A percentile compares a stretch with the other conserved stretches of the same genome.
phyloP scores from a whole-genome alignment of 1,140 invertebrate genomes.

The Hestina assimilis region DNA sequence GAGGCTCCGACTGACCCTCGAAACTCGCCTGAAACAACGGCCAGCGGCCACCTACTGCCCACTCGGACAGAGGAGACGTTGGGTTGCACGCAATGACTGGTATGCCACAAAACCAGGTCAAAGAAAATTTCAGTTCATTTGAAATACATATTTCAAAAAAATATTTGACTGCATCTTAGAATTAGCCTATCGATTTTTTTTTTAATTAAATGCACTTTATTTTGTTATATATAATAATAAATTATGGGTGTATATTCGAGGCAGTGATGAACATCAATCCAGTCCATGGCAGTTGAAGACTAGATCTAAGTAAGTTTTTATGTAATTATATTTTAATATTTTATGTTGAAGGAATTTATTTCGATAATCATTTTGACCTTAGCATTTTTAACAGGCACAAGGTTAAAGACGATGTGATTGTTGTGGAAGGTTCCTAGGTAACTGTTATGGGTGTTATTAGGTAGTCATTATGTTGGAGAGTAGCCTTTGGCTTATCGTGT shows the following conservation, averaged over 20 bases:
- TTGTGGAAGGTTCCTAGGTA: slow-evolving; percentile 28
- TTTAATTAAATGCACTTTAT: too few species aligned
- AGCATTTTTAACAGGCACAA: slow-evolving; percentile 21
- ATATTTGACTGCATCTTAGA: too few species aligned
- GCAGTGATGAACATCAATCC: too few species aligned
- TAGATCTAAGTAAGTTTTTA: neutral
- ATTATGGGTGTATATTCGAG: too few species aligned
- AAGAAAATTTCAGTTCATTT: neutral
- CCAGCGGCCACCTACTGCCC: slow-evolving; percentile 50
- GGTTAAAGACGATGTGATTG: slow-evolving; percentile 21
- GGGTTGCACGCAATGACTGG: slow-evolving; percentile 51
- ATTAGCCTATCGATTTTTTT: too few species aligned
- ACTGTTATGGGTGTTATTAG: slow-evolving; percentile 26
- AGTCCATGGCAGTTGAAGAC: neutral
- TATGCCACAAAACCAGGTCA: slow-evolving; percentile 63
- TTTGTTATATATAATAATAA: too few species aligned
- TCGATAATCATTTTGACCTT: slow-evolving; percentile 15
- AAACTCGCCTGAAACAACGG: slow-evolving; percentile 24
- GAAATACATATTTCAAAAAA: neutral
- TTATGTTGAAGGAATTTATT: neutral
- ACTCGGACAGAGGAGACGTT: slow-evolving; percentile 49
- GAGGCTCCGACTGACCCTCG: slow-evolving; percentile 58
- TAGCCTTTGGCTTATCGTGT: slow-evolving; percentile 31
- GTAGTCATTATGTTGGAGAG: slow-evolving; percentile 33
- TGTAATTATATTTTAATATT: neutral